Evolutionary conservation across 2,797 vertebrate genomes (phyloP).

Genomic region (Fratercula arctica): DNA sequence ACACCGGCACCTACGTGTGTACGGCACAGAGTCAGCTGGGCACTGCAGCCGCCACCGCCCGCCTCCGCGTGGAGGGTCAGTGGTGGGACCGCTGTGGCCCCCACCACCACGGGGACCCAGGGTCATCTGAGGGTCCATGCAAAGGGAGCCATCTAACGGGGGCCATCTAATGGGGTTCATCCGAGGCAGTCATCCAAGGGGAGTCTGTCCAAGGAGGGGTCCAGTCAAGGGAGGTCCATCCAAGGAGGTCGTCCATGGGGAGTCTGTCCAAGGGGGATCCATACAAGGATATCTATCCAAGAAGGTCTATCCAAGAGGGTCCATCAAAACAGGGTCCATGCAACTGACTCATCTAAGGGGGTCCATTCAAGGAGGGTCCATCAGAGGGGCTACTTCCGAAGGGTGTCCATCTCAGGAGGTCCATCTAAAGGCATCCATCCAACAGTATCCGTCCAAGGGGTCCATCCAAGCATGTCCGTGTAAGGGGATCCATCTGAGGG

Average conservation of each 20-base stretch:
- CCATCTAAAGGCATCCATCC: too few relatives aligned
- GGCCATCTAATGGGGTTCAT: background rate
- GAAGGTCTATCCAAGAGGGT: background rate
- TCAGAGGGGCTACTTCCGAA: background rate
- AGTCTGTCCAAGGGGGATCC: too few relatives aligned
- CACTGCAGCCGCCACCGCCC: conserved; percentile 72
- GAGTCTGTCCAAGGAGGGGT: background rate
- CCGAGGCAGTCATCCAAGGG: background rate
- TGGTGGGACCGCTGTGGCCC: background rate
- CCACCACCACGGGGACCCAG: fast-evolving
- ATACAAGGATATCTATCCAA: background rate
- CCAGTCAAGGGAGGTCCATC: too few relatives aligned
- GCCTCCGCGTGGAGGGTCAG: conserved; percentile 82
- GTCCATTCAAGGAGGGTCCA: too few relatives aligned
- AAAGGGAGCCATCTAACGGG: background rate
- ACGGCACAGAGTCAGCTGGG: conserved; percentile 83
- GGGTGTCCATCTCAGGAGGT: background rate
- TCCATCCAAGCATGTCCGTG: too few relatives aligned
- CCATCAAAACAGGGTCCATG: background rate
- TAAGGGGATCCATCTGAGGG: background rate
- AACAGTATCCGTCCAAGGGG: background rate
- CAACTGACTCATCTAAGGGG: background rate
- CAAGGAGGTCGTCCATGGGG: background rate
- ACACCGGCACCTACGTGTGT: conserved; percentile 85
- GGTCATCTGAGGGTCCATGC: background rate